A percentile compares a stretch with the other conserved stretches of the same genome.
Conservation (phyloP, 2,797 vertebrate species). For the Chrosomus eos region DNA sequence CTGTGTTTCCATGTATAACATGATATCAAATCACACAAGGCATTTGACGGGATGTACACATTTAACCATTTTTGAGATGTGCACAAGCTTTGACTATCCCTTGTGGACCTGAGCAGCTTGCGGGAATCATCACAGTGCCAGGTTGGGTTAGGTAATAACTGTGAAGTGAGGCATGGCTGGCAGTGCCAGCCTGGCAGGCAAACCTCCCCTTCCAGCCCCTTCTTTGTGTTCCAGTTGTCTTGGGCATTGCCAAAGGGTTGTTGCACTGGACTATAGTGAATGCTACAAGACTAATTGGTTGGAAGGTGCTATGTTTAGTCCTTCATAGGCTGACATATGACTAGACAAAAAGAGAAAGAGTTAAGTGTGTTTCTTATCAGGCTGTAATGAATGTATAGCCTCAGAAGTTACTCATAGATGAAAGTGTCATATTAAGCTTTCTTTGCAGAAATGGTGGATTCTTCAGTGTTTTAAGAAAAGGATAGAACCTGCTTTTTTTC, state of each 20-base stretch:
- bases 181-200: constrained; percentile 38
- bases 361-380: constrained; percentile 35
- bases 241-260: constrained; percentile 49
- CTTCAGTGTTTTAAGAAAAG: constrained; percentile 49
- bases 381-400: constrained; percentile 54
- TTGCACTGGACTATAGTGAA: constrained; percentile 43
- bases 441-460: constrained; percentile 34
- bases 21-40: not conserved
- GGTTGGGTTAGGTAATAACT: constrained; percentile 36
- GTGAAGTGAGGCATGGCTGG: constrained; percentile 41
- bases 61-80: not conserved
- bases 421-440: constrained; percentile 49
- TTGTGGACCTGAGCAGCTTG: constrained; percentile 10
- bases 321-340: constrained; percentile 31
- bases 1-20: not conserved
- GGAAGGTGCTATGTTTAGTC: constrained; percentile 49
- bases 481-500: constrained; percentile 44
- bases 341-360: constrained; percentile 35
- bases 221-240: constrained; percentile 31
- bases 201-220: constrained; percentile 33
- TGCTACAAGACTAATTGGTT: constrained; percentile 49
- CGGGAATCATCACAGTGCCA: constrained; percentile 19
- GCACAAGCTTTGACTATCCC: not conserved
- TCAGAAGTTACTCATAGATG: constrained; percentile 42
- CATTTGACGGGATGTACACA: not conserved